Base-by-base conservation (phyloP, 1,140 invertebrate genomes). In the Hypsibius dujardini region DNA sequence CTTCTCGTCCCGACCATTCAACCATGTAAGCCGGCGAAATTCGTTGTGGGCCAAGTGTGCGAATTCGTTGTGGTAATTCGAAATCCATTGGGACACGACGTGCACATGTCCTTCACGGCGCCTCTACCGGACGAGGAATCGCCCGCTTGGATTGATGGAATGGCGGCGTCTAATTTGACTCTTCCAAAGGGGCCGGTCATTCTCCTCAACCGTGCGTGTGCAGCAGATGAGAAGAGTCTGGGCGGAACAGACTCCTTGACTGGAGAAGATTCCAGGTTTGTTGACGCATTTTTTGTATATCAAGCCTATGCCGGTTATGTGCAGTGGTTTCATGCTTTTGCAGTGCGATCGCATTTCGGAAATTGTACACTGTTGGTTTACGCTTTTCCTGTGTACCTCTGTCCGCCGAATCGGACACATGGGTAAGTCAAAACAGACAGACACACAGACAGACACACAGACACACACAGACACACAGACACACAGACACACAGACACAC, bases 321-420 rank as follows among this genome's bases (percentile, higher is more conserved):
- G n/a, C 50, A n/a, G 50, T n/a, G n/a, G 50, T 56, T 56, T 7
- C 50, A 56, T 56, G 50, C n/a, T 56, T 7, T 56, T 56, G n/a
- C 50, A 56, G 50, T n/a, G 50, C n/a, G 7, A 56, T 56, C 7
- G 62, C 62, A 3, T 67, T 67, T 42, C 7, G 62, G 42, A 67
- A 67, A 67, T 42, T 67, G 7, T 67, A 67, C 42, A 67, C 7
- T 3, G 62, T 67, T 42, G 62, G 62, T 3, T 7, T 67, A 42
- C 7, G 42, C 7, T 67, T 7, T 67, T 14, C 62, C 42, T 67
- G 7, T 67, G 45, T 42, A 3, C 62, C 62, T 12, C 7, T 67
- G 7, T 67, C 62, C 3, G 3, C 12, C 3, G 62, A 67, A 42
- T 3, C 3, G 7, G 62, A 67, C 42, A 67, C 12, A 3, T 67